These are phyloP conservation scores for Pyrochroa serraticornis DNA, from an alignment of 2,888 invertebrate species.

Conservation along the genomic window DNA sequence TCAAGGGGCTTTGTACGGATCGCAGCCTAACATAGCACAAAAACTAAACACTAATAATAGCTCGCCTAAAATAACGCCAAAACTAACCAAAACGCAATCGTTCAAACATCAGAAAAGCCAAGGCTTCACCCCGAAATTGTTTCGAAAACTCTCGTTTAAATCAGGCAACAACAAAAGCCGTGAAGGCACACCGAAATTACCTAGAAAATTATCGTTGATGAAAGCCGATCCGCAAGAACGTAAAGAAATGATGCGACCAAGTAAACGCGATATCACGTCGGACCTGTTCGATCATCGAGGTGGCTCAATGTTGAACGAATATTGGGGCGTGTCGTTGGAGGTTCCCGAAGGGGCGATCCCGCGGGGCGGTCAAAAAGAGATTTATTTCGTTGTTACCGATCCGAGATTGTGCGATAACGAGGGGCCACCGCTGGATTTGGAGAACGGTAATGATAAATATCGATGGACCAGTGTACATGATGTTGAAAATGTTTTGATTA, in stretches of 20 bases:
- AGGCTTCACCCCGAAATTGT: constrained; percentile 47
- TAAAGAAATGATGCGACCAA: constrained; percentile 52
- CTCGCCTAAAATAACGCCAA: constrained; percentile 54
- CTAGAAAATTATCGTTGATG: constrained; percentile 44
- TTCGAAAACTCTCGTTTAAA: constrained; percentile 54
- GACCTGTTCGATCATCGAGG: constrained; percentile 76
- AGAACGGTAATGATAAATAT: constrained; percentile 72
- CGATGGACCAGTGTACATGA: constrained; percentile 45
- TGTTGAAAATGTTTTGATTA: no score
- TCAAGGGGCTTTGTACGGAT: constrained; percentile 55
- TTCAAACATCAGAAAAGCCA: constrained; percentile 54
- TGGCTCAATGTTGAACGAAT: constrained; percentile 82
- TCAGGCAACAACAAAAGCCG: constrained; percentile 40
- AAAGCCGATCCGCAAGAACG: constrained; percentile 47
- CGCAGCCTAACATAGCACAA: constrained; percentile 58
- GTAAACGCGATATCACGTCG: constrained; percentile 57
- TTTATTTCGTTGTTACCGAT: constrained; percentile 90
- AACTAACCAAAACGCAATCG: constrained; percentile 58
- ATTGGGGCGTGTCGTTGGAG: constrained; percentile 89
- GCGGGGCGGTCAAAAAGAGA: constrained; percentile 82
- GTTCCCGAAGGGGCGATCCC: constrained; percentile 89
- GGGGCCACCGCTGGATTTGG: constrained; percentile 85
- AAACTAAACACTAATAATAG: constrained; percentile 54
- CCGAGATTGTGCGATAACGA: constrained; percentile 67
- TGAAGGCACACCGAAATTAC: constrained; percentile 47